Conservation (phyloP, 1,140 invertebrate species). For the Drosophila melanogaster region Release_6_plus_ISO1_MT NT_033779.5:3447001-3447500, state of each 20-base stretch:
- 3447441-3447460: constrained; percentile 87
- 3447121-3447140: too few relatives aligned
- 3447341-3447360: constrained; percentile 87
- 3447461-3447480: constrained; percentile 84
- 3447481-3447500: constrained; percentile 85
- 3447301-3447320: constrained; percentile 86
- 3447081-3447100: constrained; percentile 52
- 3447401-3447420: constrained; percentile 81
- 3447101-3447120: too few relatives aligned
- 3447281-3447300: constrained; percentile 85
- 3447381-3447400: constrained; percentile 82
- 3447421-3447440: constrained; percentile 84
- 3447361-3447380: constrained; percentile 85
- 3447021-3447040: constrained; percentile 59
- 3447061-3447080: constrained; percentile 51
- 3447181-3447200: constrained; percentile 85
- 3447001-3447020: constrained; percentile 60
- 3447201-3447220: constrained; percentile 85
- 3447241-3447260: constrained; percentile 85
- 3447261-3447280: constrained; percentile 85
- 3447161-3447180: constrained; percentile 81
- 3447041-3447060: constrained; percentile 66
- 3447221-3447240: constrained; percentile 68
- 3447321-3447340: constrained; percentile 87
- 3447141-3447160: constrained; percentile 69